Percentiles rank a stretch among this genome's conserved stretches.
Evolutionary conservation across 2,888 invertebrate genomes (phyloP).

Genomic region (Cosmia trapezina): DNA sequence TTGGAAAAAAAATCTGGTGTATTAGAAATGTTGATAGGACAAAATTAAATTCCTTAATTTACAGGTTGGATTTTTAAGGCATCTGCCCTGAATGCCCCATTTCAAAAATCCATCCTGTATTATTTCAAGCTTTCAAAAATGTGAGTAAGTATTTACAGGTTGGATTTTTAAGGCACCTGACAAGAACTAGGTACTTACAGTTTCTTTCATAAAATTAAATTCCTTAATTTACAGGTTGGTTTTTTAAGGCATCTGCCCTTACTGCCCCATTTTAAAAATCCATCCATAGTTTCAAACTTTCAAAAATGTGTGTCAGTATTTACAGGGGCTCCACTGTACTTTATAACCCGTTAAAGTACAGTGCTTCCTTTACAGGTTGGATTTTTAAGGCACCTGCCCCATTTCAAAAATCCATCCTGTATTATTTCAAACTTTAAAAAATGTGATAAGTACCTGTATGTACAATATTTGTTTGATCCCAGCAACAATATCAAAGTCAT

Average conservation of each 20-base stretch:
- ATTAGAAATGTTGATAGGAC: neutral
- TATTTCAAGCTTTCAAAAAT: too few species aligned
- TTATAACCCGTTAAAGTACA: too few species aligned
- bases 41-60: neutral
- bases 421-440: neutral
- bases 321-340: too few species aligned
- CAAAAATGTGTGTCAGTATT: too few species aligned
- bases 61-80: too few species aligned
- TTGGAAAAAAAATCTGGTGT: neutral
- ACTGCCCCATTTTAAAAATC: neutral
- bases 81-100: too few species aligned
- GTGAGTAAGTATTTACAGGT: too few species aligned
- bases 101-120: too few species aligned
- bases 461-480: constrained; percentile 65
- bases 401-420: neutral
- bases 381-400: neutral
- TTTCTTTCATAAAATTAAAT: neutral
- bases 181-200: too few species aligned
- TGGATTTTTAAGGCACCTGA: too few species aligned
- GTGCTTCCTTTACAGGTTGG: too few species aligned
- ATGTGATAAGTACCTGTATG: constrained; percentile 63
- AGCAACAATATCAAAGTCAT: constrained; percentile 57
- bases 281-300: neutral
- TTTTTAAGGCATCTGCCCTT: neutral
- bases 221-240: too few species aligned